Base-by-base conservation (phyloP, 30 jellyfish, hydroid and myxozoan species). In the Chrysaora quinquecirrha region DNA sequence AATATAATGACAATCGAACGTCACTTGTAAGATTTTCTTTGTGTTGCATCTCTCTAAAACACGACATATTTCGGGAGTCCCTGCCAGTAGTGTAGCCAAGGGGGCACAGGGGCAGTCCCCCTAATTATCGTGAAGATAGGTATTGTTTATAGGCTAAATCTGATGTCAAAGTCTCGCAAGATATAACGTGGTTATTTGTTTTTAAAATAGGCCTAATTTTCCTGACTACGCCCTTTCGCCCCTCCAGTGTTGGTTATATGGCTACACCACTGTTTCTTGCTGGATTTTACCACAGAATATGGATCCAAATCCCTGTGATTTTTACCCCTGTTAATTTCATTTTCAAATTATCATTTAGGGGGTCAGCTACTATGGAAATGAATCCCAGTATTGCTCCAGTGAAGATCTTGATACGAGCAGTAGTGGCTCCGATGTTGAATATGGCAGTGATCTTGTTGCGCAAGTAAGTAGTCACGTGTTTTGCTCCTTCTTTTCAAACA, bases 321-420 rank as follows among this genome's bases (percentile, higher is more conserved):
- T 43, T 43, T 43, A 43, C 58, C 58, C 58, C 16, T 16, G 9
- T 43, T 16, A 43, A 43, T 43, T 16, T 43, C 9, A 43, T 6
- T 6, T 9, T 43, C 12, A 43, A 43, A 43, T 16, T 6, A 16
- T 6, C 9, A 16, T 43, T 43, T 25, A 52, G 68, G 25, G 27
- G 3, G 25, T 3, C 68, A 52, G 25, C 25, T 20, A 3, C 19
- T 52, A 52, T 52, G 68, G 27, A 52, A 9, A 52, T 25, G 68
- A 20, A 19, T 2, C 2, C 4, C 12, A 9, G 12, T 52, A 52
- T 52, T 52, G 68, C 29, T 52, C 68, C 6, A 52, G 68, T 19
- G 68, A 52, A 4, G 68, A 52, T 3, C 29, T 52, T 52, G 68
- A 52, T 19, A 20, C 68, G 7, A 52, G 68, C 68, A 52, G 68